phyloP scores from a whole-genome alignment of 92 coral and sea anemone genomes.

The Epizoanthus rinbou region DNA sequence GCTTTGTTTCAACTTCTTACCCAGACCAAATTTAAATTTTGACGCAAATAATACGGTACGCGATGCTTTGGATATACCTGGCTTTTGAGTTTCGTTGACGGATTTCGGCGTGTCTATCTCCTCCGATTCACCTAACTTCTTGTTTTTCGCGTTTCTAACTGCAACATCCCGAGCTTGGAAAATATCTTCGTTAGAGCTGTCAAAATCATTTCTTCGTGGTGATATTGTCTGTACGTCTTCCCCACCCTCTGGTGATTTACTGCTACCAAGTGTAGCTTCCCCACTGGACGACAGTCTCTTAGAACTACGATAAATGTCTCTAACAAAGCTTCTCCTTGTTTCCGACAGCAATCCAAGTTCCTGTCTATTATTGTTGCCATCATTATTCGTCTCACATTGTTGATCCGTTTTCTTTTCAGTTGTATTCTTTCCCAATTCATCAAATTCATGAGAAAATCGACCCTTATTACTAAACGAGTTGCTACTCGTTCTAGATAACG shows the following conservation, averaged over 20 bases:
- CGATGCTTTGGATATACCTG: conserved; percentile 44
- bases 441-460: neutral
- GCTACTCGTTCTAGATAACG: neutral
- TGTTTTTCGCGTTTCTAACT: neutral
- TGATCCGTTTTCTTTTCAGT: neutral
- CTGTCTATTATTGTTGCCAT: neutral
- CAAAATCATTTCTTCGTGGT: neutral
- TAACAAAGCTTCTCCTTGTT: conserved; percentile 1
- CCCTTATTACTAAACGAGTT: neutral
- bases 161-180: neutral
- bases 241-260: neutral
- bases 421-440: neutral
- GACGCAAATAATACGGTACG: conserved; percentile 66
- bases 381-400: neutral
- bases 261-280: neutral
- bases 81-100: neutral
- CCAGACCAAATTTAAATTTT: conserved; percentile 47
- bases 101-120: neutral
- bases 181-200: neutral
- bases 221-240: neutral
- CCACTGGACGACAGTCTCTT: neutral
- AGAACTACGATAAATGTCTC: conserved; percentile 13
- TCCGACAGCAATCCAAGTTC: neutral
- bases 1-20: conserved; percentile 10
- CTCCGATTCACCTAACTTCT: neutral